phyloP scores from a whole-genome alignment of 2,113 vertebrate species.

The Sorex araneus region DNA sequence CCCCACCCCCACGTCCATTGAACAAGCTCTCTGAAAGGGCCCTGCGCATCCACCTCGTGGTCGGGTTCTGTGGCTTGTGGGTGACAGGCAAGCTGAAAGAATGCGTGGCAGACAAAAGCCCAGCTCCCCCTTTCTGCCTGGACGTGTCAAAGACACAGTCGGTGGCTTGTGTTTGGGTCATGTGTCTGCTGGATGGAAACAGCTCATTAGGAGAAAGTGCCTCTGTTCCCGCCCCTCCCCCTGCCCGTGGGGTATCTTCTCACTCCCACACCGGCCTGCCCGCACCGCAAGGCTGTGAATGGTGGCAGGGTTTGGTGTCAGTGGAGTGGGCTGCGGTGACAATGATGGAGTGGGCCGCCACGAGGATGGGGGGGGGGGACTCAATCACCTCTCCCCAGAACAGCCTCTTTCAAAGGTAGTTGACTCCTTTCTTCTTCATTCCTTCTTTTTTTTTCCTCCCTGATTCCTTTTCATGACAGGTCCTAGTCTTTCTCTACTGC shows the following conservation, averaged over 20 bases:
- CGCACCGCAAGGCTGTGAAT: constrained; percentile 81
- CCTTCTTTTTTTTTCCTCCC: constrained; percentile 61
- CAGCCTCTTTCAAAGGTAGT: constrained; percentile 70
- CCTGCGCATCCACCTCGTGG: constrained; percentile 65
- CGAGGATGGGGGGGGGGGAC: constrained; percentile 77
- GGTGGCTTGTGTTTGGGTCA: constrained; percentile 95
- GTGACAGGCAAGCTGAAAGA: constrained; percentile 85
- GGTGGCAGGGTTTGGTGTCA: constrained; percentile 84
- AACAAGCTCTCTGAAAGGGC: constrained; percentile 40
- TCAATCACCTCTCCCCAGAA: constrained; percentile 79
- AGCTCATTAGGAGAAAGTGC: constrained; percentile 94
- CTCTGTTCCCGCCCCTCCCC: constrained; percentile 80
- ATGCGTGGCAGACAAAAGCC: constrained; percentile 82
- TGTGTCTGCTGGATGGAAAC: constrained; percentile 92
- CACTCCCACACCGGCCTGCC: constrained; percentile 79
- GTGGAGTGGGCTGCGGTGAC: neutral
- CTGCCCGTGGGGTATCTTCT: constrained; percentile 85
- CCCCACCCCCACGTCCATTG: constrained; percentile 1
- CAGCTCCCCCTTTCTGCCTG: constrained; percentile 86
- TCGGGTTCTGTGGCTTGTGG: constrained; percentile 79
- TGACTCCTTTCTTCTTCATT: constrained; percentile 76
- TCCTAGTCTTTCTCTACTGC: constrained; percentile 10
- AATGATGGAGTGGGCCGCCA: constrained; percentile 24
- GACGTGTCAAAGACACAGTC: constrained; percentile 96
- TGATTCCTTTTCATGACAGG: constrained; percentile 51